Base-by-base conservation (phyloP, 2,888 invertebrate species). In the Drosophila incognita region DNA sequence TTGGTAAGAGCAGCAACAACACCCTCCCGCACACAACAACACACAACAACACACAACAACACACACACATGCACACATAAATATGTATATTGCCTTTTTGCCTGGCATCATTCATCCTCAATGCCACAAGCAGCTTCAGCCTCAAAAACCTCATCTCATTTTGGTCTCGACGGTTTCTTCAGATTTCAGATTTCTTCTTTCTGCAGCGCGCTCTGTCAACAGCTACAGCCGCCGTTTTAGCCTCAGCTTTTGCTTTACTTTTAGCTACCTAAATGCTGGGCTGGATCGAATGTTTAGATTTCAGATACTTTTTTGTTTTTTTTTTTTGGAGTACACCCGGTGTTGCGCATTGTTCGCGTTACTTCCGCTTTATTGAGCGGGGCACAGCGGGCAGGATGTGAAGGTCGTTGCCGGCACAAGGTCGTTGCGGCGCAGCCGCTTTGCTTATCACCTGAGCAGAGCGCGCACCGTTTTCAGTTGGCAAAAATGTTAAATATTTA, bases 371-470 rank as follows among this genome's bases (percentile, higher is more conserved):
- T 69, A 15, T 40, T 5, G 33, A 35, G 42, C 57, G 31, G n/a
- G 27, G 59, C 51, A 67, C 79, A 57, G 74, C 66, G 67, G 74
- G 56, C 79, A 82, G 81, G 81, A 81, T 76, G 74, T 69, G 90
- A 90, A 87, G 86, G 86, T 88, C 88, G 77, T 74, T 81, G 49
- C 46, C 51, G 76, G 29, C 56, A 38, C 86, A 85, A 90, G 83
- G 87, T 88, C 79, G 76, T 48, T 49, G 48, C 38, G 60, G 56
- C 29, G 27, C 36, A 70, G 63, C 35, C 35, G 18, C 63, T 74
- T 66, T 73, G 81, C 70, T 82, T 76, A 83, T 83, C 82, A 74
- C 52, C 66, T 66, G 49, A 61, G 31, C 68, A 48, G 72, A 53
- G 29, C 59, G 61, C 68, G 63, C 68, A 79, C 68, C 79, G 58